These are phyloP conservation scores for Malacosoma neustria DNA, from an alignment of 2,888 invertebrate genomes.

Conservation along the genomic window DNA sequence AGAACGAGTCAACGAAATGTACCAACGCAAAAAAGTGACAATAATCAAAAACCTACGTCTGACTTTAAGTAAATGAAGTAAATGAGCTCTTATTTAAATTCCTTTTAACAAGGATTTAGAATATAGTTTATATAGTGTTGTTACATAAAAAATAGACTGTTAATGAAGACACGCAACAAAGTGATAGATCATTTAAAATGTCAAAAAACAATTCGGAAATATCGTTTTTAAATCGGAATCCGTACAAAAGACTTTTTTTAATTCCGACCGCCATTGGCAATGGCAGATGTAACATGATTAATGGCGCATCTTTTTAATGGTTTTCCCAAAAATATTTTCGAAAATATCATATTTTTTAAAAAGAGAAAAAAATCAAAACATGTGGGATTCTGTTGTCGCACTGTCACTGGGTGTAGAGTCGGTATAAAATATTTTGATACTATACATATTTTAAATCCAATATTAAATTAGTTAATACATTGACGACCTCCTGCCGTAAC, in stretches of 20 bases:
- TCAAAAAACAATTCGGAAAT: background rate
- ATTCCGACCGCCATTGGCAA: slow-evolving; percentile 33
- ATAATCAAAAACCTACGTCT: too few relatives aligned
- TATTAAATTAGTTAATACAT: background rate
- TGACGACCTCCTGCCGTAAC: too few relatives aligned
- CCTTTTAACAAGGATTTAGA: too few relatives aligned
- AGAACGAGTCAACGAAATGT: too few relatives aligned
- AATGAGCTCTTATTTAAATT: too few relatives aligned
- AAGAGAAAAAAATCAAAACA: slow-evolving; percentile 51
- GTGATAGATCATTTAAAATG: slow-evolving; percentile 1
- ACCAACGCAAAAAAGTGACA: too few relatives aligned
- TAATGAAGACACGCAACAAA: slow-evolving; percentile 2
- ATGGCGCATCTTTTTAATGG: slow-evolving; percentile 58
- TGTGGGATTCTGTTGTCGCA: slow-evolving; percentile 47
- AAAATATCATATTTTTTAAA: slow-evolving; percentile 21
- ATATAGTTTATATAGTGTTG: too few relatives aligned
- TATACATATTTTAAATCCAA: slow-evolving; percentile 3
- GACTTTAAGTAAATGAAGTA: too few relatives aligned
- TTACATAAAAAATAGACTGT: too few relatives aligned
- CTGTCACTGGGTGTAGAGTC: slow-evolving; percentile 31
- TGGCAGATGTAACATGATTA: slow-evolving; percentile 65
- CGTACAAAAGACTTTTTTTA: slow-evolving; percentile 28
- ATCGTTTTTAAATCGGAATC: slow-evolving; percentile 9
- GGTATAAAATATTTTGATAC: slow-evolving; percentile 21
- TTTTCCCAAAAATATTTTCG: slow-evolving; percentile 59